Evolutionary conservation across 2,113 vertebrate species (phyloP), one percentile per base, ranked within the genome.

Genomic region (Scolopax mira): DNA sequence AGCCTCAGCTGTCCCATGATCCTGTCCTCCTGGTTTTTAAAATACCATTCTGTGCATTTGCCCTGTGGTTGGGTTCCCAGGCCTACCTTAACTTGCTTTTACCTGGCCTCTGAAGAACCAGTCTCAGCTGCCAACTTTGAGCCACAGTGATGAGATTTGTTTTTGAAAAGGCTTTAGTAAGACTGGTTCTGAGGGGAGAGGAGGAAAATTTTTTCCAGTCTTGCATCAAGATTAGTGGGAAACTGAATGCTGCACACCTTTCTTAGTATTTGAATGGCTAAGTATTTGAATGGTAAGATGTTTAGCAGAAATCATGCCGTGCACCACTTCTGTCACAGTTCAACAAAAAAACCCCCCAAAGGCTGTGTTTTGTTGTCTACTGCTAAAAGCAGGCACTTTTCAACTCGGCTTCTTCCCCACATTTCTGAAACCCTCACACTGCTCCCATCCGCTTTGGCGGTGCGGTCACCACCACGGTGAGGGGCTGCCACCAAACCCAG

Each of bases 361-460:
- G 39, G 18, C n/a, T 49, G 1, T 42, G 30, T 60, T 90, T 79
- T 78, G 30, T 41, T 35, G 6, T 55, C n/a, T 46, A 66, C n/a
- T 67, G 18, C 46, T 88, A 31, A 74, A 83, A 57, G 37, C 73
- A 75, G 28, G 7, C 41, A 25, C 37, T 85, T 90, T 8, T 24
- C 55, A 90, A 52, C 33, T 89, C 1, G 0, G 9, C 64, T 83
- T 94, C 25, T 60, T 83, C 33, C 48, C 39, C 6, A 2, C 14
- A 55, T 83, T 85, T 79, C 33, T 60, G 60, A 70, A 80, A 75
- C 15, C 9, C 8, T 10, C 2, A 1, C 24, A 4, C 23, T 66
- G n/a, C 25, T 89, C 23, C 51, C 7, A 49, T 65, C 51, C 46
- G 0, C 0, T 0, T 10, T 62, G 62, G 15, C 33, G 37, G 10